phyloP scores from a whole-genome alignment of 2,888 invertebrate species.

The Athrips mouffetella region DNA sequence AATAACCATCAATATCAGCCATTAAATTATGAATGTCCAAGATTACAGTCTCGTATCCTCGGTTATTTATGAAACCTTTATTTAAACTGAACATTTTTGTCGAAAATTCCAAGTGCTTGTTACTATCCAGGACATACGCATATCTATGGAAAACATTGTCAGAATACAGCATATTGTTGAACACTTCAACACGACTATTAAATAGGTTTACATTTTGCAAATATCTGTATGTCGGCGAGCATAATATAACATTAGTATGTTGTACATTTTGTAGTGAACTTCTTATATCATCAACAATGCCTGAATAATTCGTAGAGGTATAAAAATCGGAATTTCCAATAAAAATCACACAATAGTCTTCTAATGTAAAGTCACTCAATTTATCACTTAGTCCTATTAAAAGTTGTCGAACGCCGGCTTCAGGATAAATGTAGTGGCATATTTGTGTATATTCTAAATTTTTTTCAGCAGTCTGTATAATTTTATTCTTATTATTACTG shows the following conservation, averaged over 20 bases:
- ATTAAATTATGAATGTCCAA: neutral
- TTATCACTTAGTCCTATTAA: neutral
- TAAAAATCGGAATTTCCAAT: neutral
- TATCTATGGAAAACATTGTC: neutral
- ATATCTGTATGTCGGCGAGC: constrained; percentile 1
- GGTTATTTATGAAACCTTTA: neutral
- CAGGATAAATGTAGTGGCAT: neutral
- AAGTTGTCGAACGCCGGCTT: neutral
- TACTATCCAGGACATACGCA: constrained; percentile 5
- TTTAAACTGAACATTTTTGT: neutral
- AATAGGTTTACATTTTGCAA: neutral
- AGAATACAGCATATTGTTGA: neutral
- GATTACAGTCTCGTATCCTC: neutral
- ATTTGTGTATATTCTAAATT: neutral
- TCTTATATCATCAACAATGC: neutral
- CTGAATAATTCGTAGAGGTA: neutral
- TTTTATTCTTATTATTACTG: neutral
- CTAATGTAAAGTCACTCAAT: neutral
- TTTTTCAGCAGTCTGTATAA: neutral
- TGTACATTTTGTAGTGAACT: neutral
- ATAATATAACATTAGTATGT: constrained; percentile 9
- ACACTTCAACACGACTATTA: constrained; percentile 2
- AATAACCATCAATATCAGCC: neutral
- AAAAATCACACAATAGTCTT: neutral
- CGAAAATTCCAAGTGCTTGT: constrained; percentile 6